Base-by-base conservation (phyloP, 2,888 invertebrate genomes). In the Petrolisthes manimaculis region DNA sequence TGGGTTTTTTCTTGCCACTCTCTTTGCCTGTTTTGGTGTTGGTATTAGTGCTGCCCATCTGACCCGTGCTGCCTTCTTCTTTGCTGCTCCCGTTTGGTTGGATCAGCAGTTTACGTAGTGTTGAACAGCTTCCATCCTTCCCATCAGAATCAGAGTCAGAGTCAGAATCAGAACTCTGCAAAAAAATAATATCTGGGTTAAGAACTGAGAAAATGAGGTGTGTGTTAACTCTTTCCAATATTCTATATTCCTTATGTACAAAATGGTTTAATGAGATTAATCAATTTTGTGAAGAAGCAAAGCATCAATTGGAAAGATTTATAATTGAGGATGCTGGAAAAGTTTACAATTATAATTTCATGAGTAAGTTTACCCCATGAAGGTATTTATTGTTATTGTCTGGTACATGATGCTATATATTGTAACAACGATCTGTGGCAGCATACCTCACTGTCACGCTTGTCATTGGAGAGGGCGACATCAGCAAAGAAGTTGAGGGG, bases 401-500 rank as follows among this genome's bases (percentile, higher is more conserved):
- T n/a, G n/a, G n/a, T n/a, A n/a, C n/a, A n/a, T n/a, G n/a, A n/a
- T n/a, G n/a, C n/a, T n/a, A n/a, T n/a, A n/a, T n/a, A n/a, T n/a
- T n/a, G n/a, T n/a, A n/a, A n/a, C n/a, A n/a, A n/a, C n/a, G n/a
- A n/a, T n/a, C n/a, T n/a, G n/a, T n/a, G n/a, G n/a, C n/a, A n/a
- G 87, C 91, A 89, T 95, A 37, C 94, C 93, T 92, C 94, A 93
- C 90, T 94, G 93, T 55, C 92, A 89, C 94, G 94, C 91, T 94
- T 94, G 88, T 94, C 94, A 80, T 86, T 90, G 74, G 94, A 94
- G 6, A 95, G 93, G 0, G 95, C 95, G 2, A 96, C 95, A 92
- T 96, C 95, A 4, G 95, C 95, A 86, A 96, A 92, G 94, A 95
- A 95, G 91, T 94, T 95, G 12, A 96, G 93, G 0, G 95, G 95